Evolutionary conservation across 2,888 invertebrate genomes (phyloP).

Genomic region (Altica lythri): DNA sequence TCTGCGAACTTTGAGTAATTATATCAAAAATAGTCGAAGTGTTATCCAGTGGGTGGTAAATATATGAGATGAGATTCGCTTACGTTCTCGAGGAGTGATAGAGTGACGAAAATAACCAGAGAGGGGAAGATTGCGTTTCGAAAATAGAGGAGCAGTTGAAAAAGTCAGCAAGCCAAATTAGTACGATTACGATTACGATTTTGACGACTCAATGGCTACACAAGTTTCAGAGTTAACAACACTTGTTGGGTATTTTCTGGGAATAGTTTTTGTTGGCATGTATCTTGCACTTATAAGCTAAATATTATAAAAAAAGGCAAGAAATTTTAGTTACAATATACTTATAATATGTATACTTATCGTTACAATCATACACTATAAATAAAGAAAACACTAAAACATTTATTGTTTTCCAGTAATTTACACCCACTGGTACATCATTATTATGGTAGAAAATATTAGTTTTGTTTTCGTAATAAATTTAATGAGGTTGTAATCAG

Average conservation of each 20-base stretch:
- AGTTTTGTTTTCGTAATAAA: too few species aligned
- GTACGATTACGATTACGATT: slow-evolving; percentile 33
- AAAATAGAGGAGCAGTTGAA: slow-evolving; percentile 39
- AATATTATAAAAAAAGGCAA: slow-evolving; percentile 31
- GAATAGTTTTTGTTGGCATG: slow-evolving; percentile 45
- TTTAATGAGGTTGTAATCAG: too few species aligned
- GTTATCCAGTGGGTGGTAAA: slow-evolving; percentile 23
- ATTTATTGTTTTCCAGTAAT: too few species aligned
- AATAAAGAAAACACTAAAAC: too few species aligned
- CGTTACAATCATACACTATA: too few species aligned
- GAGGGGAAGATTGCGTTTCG: slow-evolving; percentile 10
- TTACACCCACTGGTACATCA: too few species aligned
- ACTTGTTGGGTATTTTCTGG: slow-evolving; percentile 47
- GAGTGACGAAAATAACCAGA: too few species aligned
- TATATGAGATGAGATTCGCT: slow-evolving; percentile 12
- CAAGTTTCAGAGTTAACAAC: slow-evolving; percentile 36
- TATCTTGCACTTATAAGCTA: slow-evolving; percentile 48
- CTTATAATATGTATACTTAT: too few species aligned
- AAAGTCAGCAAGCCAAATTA: slow-evolving; percentile 41
- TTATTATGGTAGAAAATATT: too few species aligned
- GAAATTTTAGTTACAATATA: too few species aligned
- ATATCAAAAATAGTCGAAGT: slow-evolving; percentile 32
- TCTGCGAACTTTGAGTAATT: slow-evolving; percentile 32
- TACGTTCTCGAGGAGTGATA: slow-evolving; percentile 3
- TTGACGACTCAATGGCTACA: slow-evolving; percentile 35